These are phyloP conservation scores for Syngnathus scovelli DNA, from an alignment of 2,113 vertebrate genomes.

Conservation along the genomic window DNA sequence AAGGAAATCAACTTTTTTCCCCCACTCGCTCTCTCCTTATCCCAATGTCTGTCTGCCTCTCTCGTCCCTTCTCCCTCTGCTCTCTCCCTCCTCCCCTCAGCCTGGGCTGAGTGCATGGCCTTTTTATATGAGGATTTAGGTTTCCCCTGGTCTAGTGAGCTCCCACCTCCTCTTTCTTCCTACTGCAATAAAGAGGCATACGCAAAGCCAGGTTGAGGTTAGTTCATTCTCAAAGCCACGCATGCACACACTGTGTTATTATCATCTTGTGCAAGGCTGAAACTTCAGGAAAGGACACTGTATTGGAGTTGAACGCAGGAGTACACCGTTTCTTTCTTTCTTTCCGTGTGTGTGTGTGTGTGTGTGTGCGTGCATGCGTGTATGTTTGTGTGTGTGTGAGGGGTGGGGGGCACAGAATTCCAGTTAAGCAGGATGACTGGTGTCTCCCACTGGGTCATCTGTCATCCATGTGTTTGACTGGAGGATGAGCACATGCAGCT, in stretches of 20 bases:
- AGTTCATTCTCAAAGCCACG: slow-evolving; percentile 37
- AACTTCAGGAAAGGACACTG: slow-evolving; percentile 53
- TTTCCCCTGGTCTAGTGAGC: slow-evolving; percentile 66
- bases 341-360: no score
- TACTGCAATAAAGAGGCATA: slow-evolving; percentile 33
- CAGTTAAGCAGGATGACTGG: slow-evolving; percentile 64
- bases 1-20: slow-evolving; percentile 99
- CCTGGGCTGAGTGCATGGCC: slow-evolving; percentile 60
- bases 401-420: slow-evolving; percentile 36
- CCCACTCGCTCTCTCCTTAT: slow-evolving; percentile 45
- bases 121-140: slow-evolving; percentile 72
- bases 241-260: slow-evolving; percentile 45
- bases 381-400: fast-evolving
- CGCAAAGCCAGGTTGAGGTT: slow-evolving; percentile 43
- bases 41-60: slow-evolving; percentile 30
- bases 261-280: slow-evolving; percentile 48
- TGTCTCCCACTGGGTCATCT: slow-evolving; percentile 70
- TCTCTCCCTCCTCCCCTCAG: slow-evolving; percentile 35
- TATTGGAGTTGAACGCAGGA: slow-evolving; percentile 49
- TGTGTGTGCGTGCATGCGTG: no score
- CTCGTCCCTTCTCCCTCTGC: slow-evolving; percentile 32
- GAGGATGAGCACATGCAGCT: slow-evolving; percentile 52
- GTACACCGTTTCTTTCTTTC: slow-evolving; percentile 38
- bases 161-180: not conserved
- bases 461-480: slow-evolving; percentile 68